A percentile compares a stretch with the other conserved stretches of the same genome.
phyloP scores from a whole-genome alignment of 2,113 vertebrate genomes.

The Nycticorax nycticorax region DNA sequence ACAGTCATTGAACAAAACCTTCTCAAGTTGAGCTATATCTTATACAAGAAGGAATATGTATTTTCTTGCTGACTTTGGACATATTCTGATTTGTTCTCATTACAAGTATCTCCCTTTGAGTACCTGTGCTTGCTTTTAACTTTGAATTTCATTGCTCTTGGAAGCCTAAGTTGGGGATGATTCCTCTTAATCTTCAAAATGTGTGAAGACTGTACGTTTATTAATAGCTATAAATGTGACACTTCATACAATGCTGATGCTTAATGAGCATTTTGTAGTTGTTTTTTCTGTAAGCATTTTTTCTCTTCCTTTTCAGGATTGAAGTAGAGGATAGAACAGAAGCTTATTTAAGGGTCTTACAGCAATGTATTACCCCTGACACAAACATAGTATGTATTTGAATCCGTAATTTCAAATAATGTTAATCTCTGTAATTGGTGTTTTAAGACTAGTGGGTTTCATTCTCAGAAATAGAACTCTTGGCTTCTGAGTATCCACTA shows the following conservation, averaged over 20 bases:
- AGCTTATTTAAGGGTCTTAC: slow-evolving; percentile 83
- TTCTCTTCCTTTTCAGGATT: slow-evolving; percentile 73
- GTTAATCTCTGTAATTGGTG: neutral
- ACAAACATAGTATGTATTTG: slow-evolving; percentile 85
- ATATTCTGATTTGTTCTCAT: neutral
- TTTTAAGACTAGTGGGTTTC: neutral
- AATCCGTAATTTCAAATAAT: neutral
- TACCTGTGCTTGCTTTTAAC: neutral
- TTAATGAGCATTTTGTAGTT: neutral
- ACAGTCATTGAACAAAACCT: neutral
- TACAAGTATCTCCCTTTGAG: neutral
- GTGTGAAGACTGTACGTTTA: neutral
- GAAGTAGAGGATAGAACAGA: slow-evolving; percentile 89
- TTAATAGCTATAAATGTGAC: neutral
- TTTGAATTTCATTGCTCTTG: neutral
- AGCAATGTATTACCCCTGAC: slow-evolving; percentile 78
- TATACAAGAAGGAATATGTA: neutral
- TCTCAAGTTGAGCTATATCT: neutral
- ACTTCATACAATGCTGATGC: neutral
- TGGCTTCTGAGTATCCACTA: neutral
- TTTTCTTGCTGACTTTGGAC: neutral
- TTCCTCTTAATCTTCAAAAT: neutral
- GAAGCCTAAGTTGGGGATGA: neutral
- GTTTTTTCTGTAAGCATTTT: neutral
- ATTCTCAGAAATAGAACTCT: neutral